These are phyloP conservation scores for Urosaurus nigricauda DNA, from an alignment of 2,797 vertebrate species.

Conservation along the genomic window DNA sequence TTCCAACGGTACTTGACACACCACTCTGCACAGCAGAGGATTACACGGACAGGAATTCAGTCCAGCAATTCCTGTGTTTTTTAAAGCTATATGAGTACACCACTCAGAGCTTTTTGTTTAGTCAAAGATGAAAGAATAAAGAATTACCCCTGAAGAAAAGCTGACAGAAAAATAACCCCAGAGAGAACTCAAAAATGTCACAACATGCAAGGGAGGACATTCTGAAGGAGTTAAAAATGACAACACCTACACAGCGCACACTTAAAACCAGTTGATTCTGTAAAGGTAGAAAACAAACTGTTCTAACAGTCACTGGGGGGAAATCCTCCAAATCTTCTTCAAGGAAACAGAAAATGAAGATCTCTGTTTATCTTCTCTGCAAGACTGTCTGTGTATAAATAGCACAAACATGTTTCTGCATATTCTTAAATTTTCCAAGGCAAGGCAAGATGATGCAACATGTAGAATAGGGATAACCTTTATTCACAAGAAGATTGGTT, in stretches of 20 bases:
- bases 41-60: background rate
- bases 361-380: background rate
- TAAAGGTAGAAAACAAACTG: background rate
- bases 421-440: constrained; percentile 42
- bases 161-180: background rate
- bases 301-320: background rate
- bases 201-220: background rate
- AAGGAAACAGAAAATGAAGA: constrained; percentile 8
- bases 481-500: background rate
- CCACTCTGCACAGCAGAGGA: constrained; percentile 13
- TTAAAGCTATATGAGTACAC: background rate
- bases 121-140: constrained; percentile 15
- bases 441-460: constrained; percentile 41
- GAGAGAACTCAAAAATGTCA: background rate
- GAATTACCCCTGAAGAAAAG: background rate
- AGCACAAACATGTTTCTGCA: constrained; percentile 10
- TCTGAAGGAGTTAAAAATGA: constrained; percentile 14
- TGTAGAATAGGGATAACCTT: background rate
- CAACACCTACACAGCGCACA: background rate
- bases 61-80: background rate
- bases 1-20: constrained; percentile 1
- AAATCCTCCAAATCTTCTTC: background rate
- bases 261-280: background rate
- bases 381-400: background rate
- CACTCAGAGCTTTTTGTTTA: background rate